Evolutionary conservation across 2,888 invertebrate species (phyloP), one percentile per base, ranked within the genome.

Genomic region (Zaprionus bogoriensis): DNA sequence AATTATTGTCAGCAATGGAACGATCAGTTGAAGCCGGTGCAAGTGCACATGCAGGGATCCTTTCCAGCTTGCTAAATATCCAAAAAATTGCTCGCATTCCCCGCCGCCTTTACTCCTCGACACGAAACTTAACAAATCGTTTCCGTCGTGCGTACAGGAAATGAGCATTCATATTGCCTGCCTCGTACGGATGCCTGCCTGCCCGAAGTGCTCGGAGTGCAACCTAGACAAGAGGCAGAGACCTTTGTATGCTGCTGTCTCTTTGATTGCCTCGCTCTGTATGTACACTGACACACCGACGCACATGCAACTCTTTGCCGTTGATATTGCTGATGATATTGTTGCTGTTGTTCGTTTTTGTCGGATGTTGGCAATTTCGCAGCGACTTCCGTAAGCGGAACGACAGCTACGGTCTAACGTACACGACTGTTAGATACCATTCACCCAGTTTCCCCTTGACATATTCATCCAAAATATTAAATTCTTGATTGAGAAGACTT

Each of bases 361-460:
- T 58, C 70, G 86, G 86, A 80, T 85, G 83, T 76, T 76, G 80
- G 69, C 73, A 80, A 85, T 80, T 79, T 79, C 58, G 58, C 38
- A 45, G 74, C 61, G 65, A 82, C 86, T 82, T 82, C 79, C 86
- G 79, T 30, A 20, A 36, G 59, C 32, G 42, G 41, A 19, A 14
- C 9, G 14, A 39, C n/a, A n/a, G n/a, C n/a, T n/a, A n/a, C n/a
- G n/a, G n/a, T n/a, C n/a, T n/a, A n/a, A n/a, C n/a, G n/a, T n/a
- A n/a, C n/a, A n/a, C n/a, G n/a, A n/a, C n/a, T n/a, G n/a, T n/a
- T n/a, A n/a, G n/a, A n/a, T n/a, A n/a, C n/a, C n/a, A n/a, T n/a
- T n/a, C n/a, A n/a, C n/a, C n/a, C n/a, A n/a, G n/a, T n/a, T n/a
- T n/a, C n/a, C n/a, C n/a, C n/a, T n/a, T n/a, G n/a, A n/a, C n/a